phyloP scores from a whole-genome alignment of 2,888 invertebrate species.

The Volucella bombylans region DNA sequence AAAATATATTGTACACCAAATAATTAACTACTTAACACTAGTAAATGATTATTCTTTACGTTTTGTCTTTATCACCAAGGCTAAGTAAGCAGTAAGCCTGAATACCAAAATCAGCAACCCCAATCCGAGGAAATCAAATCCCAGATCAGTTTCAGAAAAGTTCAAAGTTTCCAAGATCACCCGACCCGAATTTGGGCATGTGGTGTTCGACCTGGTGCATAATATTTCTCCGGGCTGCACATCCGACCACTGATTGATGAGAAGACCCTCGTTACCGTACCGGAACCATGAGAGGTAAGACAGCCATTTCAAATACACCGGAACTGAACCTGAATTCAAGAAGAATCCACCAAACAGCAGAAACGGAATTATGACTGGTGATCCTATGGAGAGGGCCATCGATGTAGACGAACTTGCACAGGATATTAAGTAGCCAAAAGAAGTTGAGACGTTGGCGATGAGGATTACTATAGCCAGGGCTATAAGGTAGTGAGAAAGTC shows the following conservation, averaged over 20 bases:
- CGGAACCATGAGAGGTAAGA: constrained; percentile 96
- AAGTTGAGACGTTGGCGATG: constrained; percentile 94
- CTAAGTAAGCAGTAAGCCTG: constrained; percentile 89
- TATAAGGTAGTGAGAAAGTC: constrained; percentile 87
- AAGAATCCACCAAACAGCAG: constrained; percentile 98
- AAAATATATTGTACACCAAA: constrained; percentile 19
- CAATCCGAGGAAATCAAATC: constrained; percentile 88
- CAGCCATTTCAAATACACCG: constrained; percentile 92
- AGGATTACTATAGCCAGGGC: constrained; percentile 89
- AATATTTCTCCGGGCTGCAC: constrained; percentile 88
- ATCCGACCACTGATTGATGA: constrained; percentile 94
- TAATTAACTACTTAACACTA: neutral
- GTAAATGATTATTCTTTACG: constrained; percentile 82
- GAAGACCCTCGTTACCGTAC: constrained; percentile 93
- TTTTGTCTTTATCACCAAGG: constrained; percentile 87
- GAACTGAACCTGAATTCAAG: constrained; percentile 94
- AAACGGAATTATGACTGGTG: constrained; percentile 95
- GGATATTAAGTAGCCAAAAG: constrained; percentile 96
- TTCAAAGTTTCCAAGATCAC: constrained; percentile 90
- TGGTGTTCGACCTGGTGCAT: constrained; percentile 88
- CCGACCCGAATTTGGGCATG: constrained; percentile 90
- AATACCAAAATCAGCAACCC: constrained; percentile 88
- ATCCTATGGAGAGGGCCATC: constrained; percentile 94
- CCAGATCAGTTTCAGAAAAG: constrained; percentile 88
- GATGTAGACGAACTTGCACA: constrained; percentile 91